These are phyloP conservation scores for Macrophya annulata DNA, from an alignment of 2,888 invertebrate genomes.

Conservation along the genomic window DNA sequence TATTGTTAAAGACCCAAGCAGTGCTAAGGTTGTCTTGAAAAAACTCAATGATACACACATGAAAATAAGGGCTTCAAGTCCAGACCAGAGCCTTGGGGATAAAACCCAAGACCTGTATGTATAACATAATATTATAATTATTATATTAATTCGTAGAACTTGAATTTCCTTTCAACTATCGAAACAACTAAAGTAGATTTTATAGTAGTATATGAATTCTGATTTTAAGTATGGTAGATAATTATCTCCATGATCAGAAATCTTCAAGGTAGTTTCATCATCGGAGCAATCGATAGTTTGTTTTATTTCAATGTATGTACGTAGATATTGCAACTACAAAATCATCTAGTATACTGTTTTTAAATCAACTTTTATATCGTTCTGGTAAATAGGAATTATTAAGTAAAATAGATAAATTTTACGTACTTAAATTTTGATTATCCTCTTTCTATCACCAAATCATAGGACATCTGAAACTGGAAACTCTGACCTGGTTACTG, in stretches of 20 bases:
- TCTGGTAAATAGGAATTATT: background rate
- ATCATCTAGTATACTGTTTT: too few relatives aligned
- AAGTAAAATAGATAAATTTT: background rate
- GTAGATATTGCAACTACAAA: background rate
- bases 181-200: background rate
- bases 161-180: background rate
- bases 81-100: background rate
- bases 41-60: conserved; percentile 68
- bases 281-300: background rate
- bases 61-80: conserved; percentile 48
- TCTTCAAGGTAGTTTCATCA: too few relatives aligned
- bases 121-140: conserved; percentile 15
- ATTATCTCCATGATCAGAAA: too few relatives aligned
- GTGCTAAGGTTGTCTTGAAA: conserved; percentile 73
- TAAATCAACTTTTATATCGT: background rate
- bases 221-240: too few relatives aligned
- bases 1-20: conserved; percentile 70
- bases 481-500: conserved; percentile 68
- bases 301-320: background rate
- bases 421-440: background rate
- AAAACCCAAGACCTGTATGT: conserved; percentile 31
- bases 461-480: conserved; percentile 9
- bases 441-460: conserved; percentile 1
- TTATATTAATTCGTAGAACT: background rate
- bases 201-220: too few relatives aligned